A percentile compares a stretch with the other conserved stretches of the same genome.
Evolutionary conservation across 1,140 invertebrate genomes (phyloP).

Genomic region (Ceratosolen fusciceps): DNA sequence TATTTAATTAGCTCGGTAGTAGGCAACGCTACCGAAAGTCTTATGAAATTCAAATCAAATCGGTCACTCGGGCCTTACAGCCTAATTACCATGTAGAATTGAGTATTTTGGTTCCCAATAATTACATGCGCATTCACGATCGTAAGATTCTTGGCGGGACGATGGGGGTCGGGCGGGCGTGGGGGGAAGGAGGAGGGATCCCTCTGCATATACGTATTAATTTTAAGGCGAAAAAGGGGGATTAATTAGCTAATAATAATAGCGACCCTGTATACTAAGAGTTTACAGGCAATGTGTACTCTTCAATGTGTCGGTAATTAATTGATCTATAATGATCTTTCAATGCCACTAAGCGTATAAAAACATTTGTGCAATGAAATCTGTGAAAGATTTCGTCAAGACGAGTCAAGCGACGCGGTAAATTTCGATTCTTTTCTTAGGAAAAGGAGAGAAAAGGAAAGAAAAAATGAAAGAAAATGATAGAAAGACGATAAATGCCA

Average conservation of each 20-base stretch:
- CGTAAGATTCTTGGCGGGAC: neutral
- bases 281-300: too few species aligned
- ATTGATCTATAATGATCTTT: neutral
- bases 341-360: constrained; percentile 2
- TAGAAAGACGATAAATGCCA: too few species aligned
- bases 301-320: neutral
- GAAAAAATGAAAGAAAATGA: too few species aligned
- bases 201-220: too few species aligned
- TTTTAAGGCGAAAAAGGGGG: too few species aligned
- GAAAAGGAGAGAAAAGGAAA: too few species aligned
- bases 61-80: neutral
- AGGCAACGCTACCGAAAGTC: neutral
- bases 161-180: too few species aligned
- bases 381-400: neutral
- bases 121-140: neutral
- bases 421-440: too few species aligned
- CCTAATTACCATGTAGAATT: neutral
- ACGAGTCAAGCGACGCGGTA: too few species aligned
- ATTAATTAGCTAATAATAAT: too few species aligned
- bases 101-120: neutral
- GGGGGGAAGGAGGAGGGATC: too few species aligned
- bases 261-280: too few species aligned
- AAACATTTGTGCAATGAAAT: neutral
- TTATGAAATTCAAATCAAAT: neutral
- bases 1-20: neutral